These are phyloP conservation scores for Trichopoda pennipes DNA, from an alignment of 2,888 invertebrate species.

Conservation along the genomic window DNA sequence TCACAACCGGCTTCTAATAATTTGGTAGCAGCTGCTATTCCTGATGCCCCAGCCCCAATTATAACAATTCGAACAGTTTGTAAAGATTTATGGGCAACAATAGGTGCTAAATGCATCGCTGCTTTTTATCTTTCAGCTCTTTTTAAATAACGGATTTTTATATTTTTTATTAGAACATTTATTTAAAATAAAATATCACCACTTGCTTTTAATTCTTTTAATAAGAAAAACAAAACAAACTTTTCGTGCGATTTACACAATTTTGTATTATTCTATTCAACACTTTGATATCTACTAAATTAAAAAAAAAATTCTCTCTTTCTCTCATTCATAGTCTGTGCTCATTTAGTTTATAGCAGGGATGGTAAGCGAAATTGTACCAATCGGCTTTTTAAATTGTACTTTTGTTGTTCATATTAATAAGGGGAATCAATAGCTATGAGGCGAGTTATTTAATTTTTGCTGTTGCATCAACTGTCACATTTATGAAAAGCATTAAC, in stretches of 20 bases:
- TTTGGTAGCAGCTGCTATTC: constrained; percentile 79
- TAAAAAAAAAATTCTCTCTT: neutral
- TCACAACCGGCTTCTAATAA: constrained; percentile 80
- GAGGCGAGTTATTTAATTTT: too few species aligned
- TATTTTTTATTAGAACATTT: too few species aligned
- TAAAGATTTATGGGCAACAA: constrained; percentile 34
- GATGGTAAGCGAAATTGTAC: too few species aligned
- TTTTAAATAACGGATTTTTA: neutral
- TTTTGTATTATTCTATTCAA: neutral
- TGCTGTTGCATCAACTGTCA: too few species aligned
- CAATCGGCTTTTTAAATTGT: too few species aligned
- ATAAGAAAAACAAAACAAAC: too few species aligned
- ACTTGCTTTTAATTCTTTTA: too few species aligned
- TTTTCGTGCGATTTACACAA: neutral
- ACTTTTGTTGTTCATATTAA: too few species aligned
- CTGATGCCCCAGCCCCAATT: constrained; percentile 80
- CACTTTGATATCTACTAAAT: neutral
- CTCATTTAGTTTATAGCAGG: neutral
- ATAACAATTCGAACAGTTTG: constrained; percentile 77
- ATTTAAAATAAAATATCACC: too few species aligned
- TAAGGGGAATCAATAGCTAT: too few species aligned
- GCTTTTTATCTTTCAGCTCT: neutral
- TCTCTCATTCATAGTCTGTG: neutral
- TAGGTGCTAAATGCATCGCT: neutral
- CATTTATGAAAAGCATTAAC: too few species aligned